These are phyloP conservation scores for Leptinotarsa tumamoca DNA, from an alignment of 2,888 invertebrate species.

Conservation along the genomic window DNA sequence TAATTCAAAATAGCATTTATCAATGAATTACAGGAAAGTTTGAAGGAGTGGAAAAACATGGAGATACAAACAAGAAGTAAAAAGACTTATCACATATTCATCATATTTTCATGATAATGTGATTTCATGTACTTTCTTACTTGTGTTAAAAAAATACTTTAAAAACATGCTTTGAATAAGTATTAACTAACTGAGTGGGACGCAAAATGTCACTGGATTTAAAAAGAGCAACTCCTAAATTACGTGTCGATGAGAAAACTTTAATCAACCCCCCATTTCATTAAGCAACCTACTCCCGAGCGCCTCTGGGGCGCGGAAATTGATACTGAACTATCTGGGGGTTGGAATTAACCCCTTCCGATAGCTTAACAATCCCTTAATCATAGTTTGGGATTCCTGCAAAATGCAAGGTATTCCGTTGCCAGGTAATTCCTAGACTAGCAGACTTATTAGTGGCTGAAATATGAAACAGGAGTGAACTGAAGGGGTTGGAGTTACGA, in stretches of 20 bases:
- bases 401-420: slow-evolving; percentile 9
- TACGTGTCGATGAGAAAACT: background rate
- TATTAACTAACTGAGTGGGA: too few relatives aligned
- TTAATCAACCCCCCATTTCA: background rate
- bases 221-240: too few relatives aligned
- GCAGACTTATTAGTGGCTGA: slow-evolving; percentile 5
- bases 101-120: too few relatives aligned
- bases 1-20: too few relatives aligned
- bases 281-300: background rate
- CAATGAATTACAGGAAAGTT: too few relatives aligned
- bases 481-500: background rate
- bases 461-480: background rate
- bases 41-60: too few relatives aligned
- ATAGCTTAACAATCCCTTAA: background rate
- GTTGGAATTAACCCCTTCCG: background rate
- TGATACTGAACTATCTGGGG: slow-evolving; percentile 11
- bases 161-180: too few relatives aligned
- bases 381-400: slow-evolving; percentile 14
- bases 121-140: too few relatives aligned
- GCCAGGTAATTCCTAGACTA: background rate
- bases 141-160: too few relatives aligned
- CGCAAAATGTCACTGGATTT: too few relatives aligned
- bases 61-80: too few relatives aligned
- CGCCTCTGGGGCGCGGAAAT: background rate
- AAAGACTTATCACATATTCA: too few relatives aligned